Base-by-base conservation (phyloP, 2,888 invertebrate genomes). In the Salpingus planirostris region DNA sequence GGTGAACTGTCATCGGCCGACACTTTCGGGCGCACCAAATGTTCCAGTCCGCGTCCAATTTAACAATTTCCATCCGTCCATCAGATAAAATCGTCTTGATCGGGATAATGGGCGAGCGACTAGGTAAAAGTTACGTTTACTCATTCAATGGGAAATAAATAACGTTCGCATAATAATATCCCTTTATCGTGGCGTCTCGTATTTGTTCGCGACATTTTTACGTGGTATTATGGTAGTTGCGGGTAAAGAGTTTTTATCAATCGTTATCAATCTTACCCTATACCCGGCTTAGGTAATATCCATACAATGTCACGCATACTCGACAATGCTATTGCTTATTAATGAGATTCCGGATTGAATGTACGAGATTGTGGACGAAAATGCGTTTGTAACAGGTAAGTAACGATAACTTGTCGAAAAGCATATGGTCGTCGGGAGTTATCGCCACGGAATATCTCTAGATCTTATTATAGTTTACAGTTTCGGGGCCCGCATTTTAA, bases 271-370 rank as follows among this genome's bases (percentile, higher is more conserved):
- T 54, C 53, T 54, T 46, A 46, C 45, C 50, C 49, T 48, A 51
- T 50, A n/a, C n/a, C n/a, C n/a, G 48, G 49, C 49, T 46, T 40
- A 46, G 51, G 50, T 60, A 61, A 62, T 62, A 61, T 62, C 59
- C 62, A 62, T 62, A 62, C 60, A 60, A 60, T 62, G 60, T 62
- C 62, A 61, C 60, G 60, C 58, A 59, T 55, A 55, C 47, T 51
- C 55, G 41, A 57, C 59, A 59, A 58, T 57, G 58, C 54, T 49
- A 60, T 62, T 60, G 59, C 58, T 60, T 60, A 62, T 59, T 62
- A 60, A 62, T 62, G 60, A 57, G 58, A 55, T 48, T 52, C 53
- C 49, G 46, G 45, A 42, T 47, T 43, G 46, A 41, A 44, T 43
- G 47, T 44, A 43, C 39, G 38, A 46, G 47, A 49, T 49, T 41